phyloP scores from a whole-genome alignment of 2,888 invertebrate genomes.

The Drosophila kokeensis region DNA sequence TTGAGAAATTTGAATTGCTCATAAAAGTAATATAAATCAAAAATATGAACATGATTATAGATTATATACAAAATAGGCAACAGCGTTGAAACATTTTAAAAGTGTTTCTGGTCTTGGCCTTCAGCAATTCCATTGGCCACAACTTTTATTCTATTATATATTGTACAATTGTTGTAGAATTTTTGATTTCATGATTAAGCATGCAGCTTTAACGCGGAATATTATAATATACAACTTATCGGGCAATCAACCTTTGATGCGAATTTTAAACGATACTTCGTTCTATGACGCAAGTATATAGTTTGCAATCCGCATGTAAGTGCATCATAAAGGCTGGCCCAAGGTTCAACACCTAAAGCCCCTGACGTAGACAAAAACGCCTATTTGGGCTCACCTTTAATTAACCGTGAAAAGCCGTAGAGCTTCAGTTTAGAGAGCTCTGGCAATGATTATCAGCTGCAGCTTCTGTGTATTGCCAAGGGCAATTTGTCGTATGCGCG shows the following conservation, averaged over 20 bases:
- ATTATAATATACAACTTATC: neutral
- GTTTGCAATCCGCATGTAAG: constrained; percentile 13
- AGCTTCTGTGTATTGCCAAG: constrained; percentile 41
- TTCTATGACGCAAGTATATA: constrained; percentile 43
- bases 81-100: neutral
- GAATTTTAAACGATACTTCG: constrained; percentile 6
- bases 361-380: constrained; percentile 33
- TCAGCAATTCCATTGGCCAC: neutral
- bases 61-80: neutral
- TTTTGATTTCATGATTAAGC: neutral
- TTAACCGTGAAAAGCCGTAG: constrained; percentile 69
- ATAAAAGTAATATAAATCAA: neutral
- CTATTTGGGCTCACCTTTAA: constrained; percentile 67
- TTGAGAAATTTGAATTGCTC: neutral
- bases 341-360: constrained; percentile 28
- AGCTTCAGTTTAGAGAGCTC: neutral
- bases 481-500: constrained; percentile 46
- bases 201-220: too few relatives aligned
- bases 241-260: neutral
- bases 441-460: constrained; percentile 48
- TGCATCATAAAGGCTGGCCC: constrained; percentile 24
- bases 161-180: neutral
- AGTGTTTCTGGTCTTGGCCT: neutral
- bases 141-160: neutral
- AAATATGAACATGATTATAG: neutral